Percentiles rank a stretch among this genome's conserved stretches.
phyloP scores from a whole-genome alignment of 2,888 invertebrate species.

The Coecobrya sp. region DNA sequence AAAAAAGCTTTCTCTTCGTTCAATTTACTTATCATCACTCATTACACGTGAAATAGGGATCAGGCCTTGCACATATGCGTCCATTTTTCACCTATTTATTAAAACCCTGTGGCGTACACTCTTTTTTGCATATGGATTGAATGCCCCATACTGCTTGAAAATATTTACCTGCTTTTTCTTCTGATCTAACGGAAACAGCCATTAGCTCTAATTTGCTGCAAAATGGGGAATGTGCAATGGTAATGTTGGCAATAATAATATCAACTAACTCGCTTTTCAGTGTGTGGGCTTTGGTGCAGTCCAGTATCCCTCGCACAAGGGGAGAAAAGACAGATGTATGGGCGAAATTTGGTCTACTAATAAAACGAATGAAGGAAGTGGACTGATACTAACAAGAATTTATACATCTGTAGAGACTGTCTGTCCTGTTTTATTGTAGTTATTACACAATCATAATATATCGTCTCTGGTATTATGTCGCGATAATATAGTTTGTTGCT shows the following conservation, averaged over 20 bases:
- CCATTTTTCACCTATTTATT: not conserved
- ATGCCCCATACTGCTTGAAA: not conserved
- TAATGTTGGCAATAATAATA: not conserved
- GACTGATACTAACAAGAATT: not conserved
- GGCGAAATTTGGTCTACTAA: not conserved
- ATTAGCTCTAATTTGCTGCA: not conserved
- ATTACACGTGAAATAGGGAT: too few species aligned
- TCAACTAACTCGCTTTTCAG: not conserved
- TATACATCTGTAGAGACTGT: too few species aligned
- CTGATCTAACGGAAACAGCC: not conserved
- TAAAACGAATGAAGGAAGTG: not conserved
- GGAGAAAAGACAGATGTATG: not conserved
- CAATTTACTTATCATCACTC: too few species aligned
- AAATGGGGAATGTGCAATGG: constrained; percentile 2
- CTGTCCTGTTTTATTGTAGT: not conserved
- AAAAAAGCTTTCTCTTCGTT: too few species aligned
- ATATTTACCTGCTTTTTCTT: not conserved
- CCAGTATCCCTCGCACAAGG: not conserved
- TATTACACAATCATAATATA: not conserved
- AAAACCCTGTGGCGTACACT: not conserved
- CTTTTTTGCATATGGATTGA: not conserved
- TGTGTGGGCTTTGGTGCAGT: not conserved
- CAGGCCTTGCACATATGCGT: not conserved
- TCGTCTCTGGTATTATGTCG: not conserved
- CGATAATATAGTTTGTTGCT: not conserved